A percentile compares a stretch with the other conserved stretches of the same genome.
Conservation (phyloP, 37 sponge, comb jelly and placozoan genomes). For the Petrosia ficiformis region DNA sequence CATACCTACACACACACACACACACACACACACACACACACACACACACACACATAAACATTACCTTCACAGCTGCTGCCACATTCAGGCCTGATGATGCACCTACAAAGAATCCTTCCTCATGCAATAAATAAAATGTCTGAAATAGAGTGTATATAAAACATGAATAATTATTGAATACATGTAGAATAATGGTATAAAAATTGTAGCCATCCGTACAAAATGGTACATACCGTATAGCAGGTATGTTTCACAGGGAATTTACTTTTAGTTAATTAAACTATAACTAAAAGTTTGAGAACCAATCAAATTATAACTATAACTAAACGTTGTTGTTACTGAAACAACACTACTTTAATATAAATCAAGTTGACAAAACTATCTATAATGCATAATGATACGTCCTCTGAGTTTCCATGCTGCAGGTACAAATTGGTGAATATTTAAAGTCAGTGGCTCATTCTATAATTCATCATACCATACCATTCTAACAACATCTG, state of each 20-base stretch:
- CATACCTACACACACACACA: no score
- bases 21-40: no score
- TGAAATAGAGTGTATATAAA: no score
- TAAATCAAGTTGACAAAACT: neutral
- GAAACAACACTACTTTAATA: neutral
- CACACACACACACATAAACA: no score
- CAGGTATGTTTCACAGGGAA: no score
- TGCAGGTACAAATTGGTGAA: no score
- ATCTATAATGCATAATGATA: neutral
- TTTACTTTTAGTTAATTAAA: neutral
- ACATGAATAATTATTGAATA: no score
- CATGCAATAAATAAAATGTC: conserved; percentile 76
- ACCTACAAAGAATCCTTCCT: conserved; percentile 90
- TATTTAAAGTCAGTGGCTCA: neutral
- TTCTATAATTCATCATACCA: neutral
- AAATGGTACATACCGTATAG: no score
- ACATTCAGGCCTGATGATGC: conserved; percentile 89
- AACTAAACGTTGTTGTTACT: neutral
- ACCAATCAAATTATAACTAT: neutral
- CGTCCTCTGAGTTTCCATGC: neutral
- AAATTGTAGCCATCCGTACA: no score
- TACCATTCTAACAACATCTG: conserved; percentile 71
- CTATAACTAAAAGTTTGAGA: neutral
- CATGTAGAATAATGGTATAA: no score
- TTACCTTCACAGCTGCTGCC: conserved; percentile 83